Evolutionary conservation across 2,797 vertebrate species (phyloP).

Genomic region (Coreius guichenoti): DNA sequence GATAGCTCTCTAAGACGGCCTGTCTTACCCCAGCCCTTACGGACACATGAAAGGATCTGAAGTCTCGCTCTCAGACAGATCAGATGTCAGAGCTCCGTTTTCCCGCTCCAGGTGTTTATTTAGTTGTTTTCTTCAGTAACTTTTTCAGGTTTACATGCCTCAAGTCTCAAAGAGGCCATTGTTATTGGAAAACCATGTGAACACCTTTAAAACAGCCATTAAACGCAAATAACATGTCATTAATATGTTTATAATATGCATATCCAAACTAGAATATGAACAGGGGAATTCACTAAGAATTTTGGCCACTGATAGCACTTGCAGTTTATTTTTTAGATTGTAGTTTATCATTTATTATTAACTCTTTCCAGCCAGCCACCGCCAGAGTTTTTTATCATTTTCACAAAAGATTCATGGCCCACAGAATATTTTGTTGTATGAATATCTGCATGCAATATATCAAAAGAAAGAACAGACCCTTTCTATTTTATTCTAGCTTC

Average conservation of each 20-base stretch:
- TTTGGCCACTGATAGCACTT: background rate
- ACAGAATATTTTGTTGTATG: too few species aligned
- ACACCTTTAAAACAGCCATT: conserved; percentile 14
- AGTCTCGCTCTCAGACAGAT: conserved; percentile 52
- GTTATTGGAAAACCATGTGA: conserved; percentile 37
- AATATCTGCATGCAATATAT: too few species aligned
- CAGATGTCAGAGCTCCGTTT: conserved; percentile 51
- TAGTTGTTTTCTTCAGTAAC: conserved; percentile 39
- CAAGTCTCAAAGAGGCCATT: conserved; percentile 39
- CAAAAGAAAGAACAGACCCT: too few species aligned
- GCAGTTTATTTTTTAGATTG: background rate
- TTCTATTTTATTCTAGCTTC: too few species aligned
- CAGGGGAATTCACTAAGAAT: background rate
- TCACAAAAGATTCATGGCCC: too few species aligned
- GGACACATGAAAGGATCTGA: conserved; percentile 52
- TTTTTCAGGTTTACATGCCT: conserved; percentile 34
- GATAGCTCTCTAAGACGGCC: conserved; percentile 48
- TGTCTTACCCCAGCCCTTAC: conserved; percentile 36
- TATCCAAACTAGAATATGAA: background rate
- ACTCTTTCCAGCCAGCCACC: too few species aligned
- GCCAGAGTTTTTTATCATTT: too few species aligned
- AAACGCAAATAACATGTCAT: background rate
- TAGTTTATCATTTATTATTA: background rate
- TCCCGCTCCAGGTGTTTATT: conserved; percentile 50
- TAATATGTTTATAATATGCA: background rate